Percentiles rank a stretch among this genome's conserved stretches.
Conservation (phyloP, 1,140 invertebrate genomes). For the Meloidogyne exigua region DNA sequence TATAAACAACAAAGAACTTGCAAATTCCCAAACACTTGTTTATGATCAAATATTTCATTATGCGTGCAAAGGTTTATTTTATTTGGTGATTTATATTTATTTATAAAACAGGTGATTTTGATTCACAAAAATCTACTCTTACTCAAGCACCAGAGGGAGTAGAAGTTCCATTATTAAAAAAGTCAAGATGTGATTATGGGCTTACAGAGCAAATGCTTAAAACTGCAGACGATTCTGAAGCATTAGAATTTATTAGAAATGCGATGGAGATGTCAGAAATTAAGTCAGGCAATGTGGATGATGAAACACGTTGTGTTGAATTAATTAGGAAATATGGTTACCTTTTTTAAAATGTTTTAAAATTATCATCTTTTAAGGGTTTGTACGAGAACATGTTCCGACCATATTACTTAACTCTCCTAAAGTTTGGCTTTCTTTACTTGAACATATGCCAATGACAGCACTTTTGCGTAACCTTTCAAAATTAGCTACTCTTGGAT, state of each 20-base stretch:
- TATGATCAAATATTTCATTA: constrained; percentile 55
- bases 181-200: constrained; percentile 26
- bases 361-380: constrained; percentile 40
- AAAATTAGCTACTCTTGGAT: constrained; percentile 71
- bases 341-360: background rate
- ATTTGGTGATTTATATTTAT: background rate
- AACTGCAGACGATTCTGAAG: constrained; percentile 25
- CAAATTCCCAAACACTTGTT: constrained; percentile 36
- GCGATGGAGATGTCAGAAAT: constrained; percentile 17
- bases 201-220: constrained; percentile 65
- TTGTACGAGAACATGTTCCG: constrained; percentile 70
- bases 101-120: constrained; percentile 7
- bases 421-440: constrained; percentile 71
- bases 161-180: constrained; percentile 20
- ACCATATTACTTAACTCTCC: constrained; percentile 70
- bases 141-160: background rate
- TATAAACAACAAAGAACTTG: background rate
- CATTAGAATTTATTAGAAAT: constrained; percentile 28
- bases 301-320: constrained; percentile 34
- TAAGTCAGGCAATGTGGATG: constrained; percentile 16
- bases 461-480: constrained; percentile 70
- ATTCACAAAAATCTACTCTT: constrained; percentile 22
- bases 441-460: constrained; percentile 69
- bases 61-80: constrained; percentile 41
- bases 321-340: constrained; percentile 35